These are phyloP conservation scores for Drosophila meridionalis DNA, from an alignment of 2,888 invertebrate species.

Conservation along the genomic window DNA sequence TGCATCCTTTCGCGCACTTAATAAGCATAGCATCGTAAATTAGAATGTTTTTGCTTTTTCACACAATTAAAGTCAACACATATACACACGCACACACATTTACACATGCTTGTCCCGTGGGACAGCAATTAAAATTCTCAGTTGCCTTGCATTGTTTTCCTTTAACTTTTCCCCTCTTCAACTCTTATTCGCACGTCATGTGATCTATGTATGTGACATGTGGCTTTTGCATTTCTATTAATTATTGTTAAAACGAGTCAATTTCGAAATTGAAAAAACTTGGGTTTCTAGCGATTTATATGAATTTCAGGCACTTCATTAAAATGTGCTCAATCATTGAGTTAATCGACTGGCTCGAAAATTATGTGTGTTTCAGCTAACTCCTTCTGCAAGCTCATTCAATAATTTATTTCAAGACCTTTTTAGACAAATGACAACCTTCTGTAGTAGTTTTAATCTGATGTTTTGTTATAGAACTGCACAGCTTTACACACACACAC, in stretches of 20 bases:
- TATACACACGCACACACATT: background rate
- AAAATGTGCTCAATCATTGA: slow-evolving; percentile 64
- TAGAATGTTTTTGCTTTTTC: slow-evolving; percentile 81
- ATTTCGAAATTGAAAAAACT: slow-evolving; percentile 6
- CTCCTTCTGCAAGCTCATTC: background rate
- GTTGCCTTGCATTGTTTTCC: slow-evolving; percentile 49
- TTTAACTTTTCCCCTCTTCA: slow-evolving; percentile 1
- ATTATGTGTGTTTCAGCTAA: background rate
- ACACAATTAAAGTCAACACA: slow-evolving; percentile 80
- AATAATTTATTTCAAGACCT: background rate
- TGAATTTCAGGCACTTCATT: slow-evolving; percentile 41
- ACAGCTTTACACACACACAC: slow-evolving; percentile 52
- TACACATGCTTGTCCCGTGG: slow-evolving; percentile 23
- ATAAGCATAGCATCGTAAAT: slow-evolving; percentile 68
- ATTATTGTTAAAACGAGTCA: slow-evolving; percentile 55
- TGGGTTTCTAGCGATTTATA: slow-evolving; percentile 41
- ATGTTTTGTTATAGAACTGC: slow-evolving; percentile 23
- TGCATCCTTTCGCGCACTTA: slow-evolving; percentile 68
- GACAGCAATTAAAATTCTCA: slow-evolving; percentile 74
- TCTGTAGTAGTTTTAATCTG: background rate
- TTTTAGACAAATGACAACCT: slow-evolving; percentile 11
- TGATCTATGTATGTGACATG: slow-evolving; percentile 42
- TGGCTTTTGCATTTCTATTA: slow-evolving; percentile 48
- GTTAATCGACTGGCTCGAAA: slow-evolving; percentile 49
- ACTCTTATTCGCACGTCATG: slow-evolving; percentile 28